Evolutionary conservation across 2,888 invertebrate genomes (phyloP).

Genomic region (Hololepta plana): DNA sequence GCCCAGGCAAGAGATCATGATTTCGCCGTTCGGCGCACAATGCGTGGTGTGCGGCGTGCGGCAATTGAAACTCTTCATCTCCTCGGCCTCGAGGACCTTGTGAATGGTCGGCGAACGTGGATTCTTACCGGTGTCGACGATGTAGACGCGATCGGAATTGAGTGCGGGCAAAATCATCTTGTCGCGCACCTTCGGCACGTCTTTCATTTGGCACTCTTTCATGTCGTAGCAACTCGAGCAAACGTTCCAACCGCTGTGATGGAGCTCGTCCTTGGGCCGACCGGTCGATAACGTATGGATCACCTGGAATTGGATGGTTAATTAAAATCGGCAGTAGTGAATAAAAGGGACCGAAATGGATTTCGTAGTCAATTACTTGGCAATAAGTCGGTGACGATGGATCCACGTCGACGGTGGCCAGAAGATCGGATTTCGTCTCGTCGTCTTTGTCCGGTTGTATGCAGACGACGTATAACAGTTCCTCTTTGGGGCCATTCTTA

Average conservation of each 20-base stretch:
- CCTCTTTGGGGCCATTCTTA: constrained; percentile 63
- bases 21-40: constrained; percentile 79
- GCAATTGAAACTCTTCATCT: constrained; percentile 57
- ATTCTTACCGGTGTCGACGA: constrained; percentile 61
- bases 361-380: constrained; percentile 37
- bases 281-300: constrained; percentile 71
- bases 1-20: constrained; percentile 92
- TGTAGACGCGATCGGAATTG: constrained; percentile 65
- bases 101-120: constrained; percentile 26
- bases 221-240: constrained; percentile 74
- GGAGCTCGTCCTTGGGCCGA: constrained; percentile 68
- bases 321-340: constrained; percentile 4
- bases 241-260: constrained; percentile 94
- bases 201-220: constrained; percentile 21
- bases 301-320: constrained; percentile 38
- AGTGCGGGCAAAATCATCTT: constrained; percentile 70
- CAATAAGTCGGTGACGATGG: constrained; percentile 69
- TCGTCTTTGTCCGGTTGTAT: constrained; percentile 54
- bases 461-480: constrained; percentile 77
- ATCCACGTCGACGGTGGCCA: constrained; percentile 84
- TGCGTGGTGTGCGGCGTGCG: constrained; percentile 89
- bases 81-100: constrained; percentile 63
- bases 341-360: not conserved
- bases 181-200: constrained; percentile 39
- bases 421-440: constrained; percentile 58